Base-by-base conservation (phyloP, 2,113 vertebrate species). In the Nesoenas mayeri region DNA sequence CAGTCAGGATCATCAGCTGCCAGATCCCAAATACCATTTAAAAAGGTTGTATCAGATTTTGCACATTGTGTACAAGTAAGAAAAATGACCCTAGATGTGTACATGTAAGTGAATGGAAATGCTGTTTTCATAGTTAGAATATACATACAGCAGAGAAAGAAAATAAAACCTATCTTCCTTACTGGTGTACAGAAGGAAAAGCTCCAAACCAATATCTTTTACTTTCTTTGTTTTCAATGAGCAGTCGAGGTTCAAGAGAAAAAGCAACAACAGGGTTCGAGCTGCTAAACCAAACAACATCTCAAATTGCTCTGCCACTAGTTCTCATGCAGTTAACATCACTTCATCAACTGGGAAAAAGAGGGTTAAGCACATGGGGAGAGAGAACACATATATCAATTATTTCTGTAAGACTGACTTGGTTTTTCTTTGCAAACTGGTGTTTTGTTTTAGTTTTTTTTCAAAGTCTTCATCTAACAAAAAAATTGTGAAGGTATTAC, bases 401-500 rank as follows among this genome's bases (percentile, higher is more conserved):
- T 78, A 12, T 75, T 67, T 6, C 16, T 12, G 15, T 28, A 53
- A 74, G 12, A 62, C 50, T 53, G 24, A 4, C 10, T 78, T 91
- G 5, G 24, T 88, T n/a, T 87, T 58, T 19, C 9, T 9, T 28
- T 83, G 21, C 31, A 95, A 79, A 20, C 7, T 31, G 12, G 3
- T 85, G 44, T 32, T 84, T 81, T 74, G 34, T 11, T 89, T 24
- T 40, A 9, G 4, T 34, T 8, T 17, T 74, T 87, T 73, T 50
- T 17, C 5, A 24, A 40, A 80, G 24, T 40, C 31, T 73, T 64
- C 31, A 86, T 4, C 14, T 86, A 94, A 62, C 19, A 64, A 28
- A 79, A 79, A 94, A 86, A 78, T 58, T 70, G 19, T 53, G 73
- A 85, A 88, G 47, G 53, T 70, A 84, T 14, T 86, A 62, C 51